These are phyloP conservation scores for Ptiloglossa arizonensis DNA, from an alignment of 1,140 invertebrate genomes.

Conservation along the genomic window DNA sequence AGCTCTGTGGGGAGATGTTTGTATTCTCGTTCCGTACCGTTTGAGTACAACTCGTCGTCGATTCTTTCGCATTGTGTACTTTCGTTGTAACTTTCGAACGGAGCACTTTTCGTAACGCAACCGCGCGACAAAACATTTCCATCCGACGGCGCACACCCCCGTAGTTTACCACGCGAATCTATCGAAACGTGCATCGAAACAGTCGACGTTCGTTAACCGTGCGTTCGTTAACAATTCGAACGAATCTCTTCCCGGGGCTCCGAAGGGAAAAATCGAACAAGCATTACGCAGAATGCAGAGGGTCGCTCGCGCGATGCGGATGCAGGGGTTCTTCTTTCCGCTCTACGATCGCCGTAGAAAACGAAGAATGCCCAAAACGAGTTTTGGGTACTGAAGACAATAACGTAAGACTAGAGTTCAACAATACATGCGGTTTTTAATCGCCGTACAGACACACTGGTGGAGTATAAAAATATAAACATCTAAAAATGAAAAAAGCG, in stretches of 20 bases:
- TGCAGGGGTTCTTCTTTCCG: conserved; percentile 10
- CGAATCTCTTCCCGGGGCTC: conserved; percentile 32
- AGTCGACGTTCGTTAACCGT: neutral
- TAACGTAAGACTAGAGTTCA: conserved; percentile 81
- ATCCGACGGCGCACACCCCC: no score
- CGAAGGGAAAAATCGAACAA: conserved; percentile 10
- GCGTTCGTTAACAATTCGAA: neutral
- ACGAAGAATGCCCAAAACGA: conserved; percentile 45
- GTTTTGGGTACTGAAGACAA: conserved; percentile 64
- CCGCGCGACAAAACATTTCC: no score
- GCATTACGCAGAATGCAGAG: conserved; percentile 16
- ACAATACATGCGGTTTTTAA: conserved; percentile 78
- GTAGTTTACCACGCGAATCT: no score
- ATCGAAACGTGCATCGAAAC: no score
- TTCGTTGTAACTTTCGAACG: no score
- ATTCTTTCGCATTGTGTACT: no score
- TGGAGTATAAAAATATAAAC: conserved; percentile 80
- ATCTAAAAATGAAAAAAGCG: conserved; percentile 75
- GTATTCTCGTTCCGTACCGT: no score
- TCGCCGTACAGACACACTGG: conserved; percentile 69
- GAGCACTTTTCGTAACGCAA: no score
- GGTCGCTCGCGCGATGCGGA: conserved; percentile 2
- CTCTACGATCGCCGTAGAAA: conserved; percentile 49
- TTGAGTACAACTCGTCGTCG: no score
- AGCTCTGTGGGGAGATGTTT: no score